Base-by-base conservation (phyloP, 2,113 vertebrate species). In the Strix aluco region DNA sequence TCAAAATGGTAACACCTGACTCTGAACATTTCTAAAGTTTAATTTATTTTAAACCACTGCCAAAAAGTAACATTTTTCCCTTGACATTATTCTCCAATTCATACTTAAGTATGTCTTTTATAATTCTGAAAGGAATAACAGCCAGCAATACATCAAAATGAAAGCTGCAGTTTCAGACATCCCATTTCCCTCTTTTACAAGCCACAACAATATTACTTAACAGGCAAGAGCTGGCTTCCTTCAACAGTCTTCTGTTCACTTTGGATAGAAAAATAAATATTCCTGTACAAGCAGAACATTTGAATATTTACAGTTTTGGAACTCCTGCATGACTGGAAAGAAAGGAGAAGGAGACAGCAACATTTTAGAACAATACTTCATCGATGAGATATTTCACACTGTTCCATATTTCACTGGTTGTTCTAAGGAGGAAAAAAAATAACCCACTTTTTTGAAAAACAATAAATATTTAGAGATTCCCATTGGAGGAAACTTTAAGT, bases 41-140 rank as follows among this genome's bases (percentile, higher is more conserved):
- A 95, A 93, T 80, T 93, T 93, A 70, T 95, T 96, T 96, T 96
- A 96, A 97, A 91, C 25, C 42, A 65, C 62, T 97, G 69, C 55
- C 94, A 86, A 90, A 96, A 97, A 54, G 75, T 65, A 30, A 52
- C 86, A 59, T 85, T 94, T 95, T 94, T 94, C 86, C 74, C 42
- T 71, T 94, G 46, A 93, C 59, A 70, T 86, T 94, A 83, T 96
- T 94, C 47, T 91, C 66, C 88, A 69, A 88, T 96, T 96, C 94
- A 84, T 42, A 91, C 47, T 86, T 97, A 96, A 96, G 58, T 78
- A 77, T 52, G 36, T 79, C 74, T 97, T 98, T 88, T 71, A 67
- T 88, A 96, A 96, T 96, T 95, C 90, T 91, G 81, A 97, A 98
- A 95, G 75, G 59, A 36, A 0, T 89, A 97, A 79, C 22, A 92